Conservation (phyloP, 2,888 invertebrate genomes). For the Himalopsyche japonica region DNA sequence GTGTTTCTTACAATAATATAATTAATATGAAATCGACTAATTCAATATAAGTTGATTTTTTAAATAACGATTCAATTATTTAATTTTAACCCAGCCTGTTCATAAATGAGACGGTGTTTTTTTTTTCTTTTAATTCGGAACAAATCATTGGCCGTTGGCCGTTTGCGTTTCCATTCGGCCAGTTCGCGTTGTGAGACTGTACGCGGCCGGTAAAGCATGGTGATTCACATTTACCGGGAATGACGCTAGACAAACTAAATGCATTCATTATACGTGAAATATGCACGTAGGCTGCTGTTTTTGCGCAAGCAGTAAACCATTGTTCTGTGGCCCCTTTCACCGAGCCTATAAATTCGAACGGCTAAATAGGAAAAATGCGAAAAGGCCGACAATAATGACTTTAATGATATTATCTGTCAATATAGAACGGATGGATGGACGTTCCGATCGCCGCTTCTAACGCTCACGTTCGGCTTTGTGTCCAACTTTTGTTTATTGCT, state of each 20-base stretch:
- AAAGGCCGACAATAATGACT: constrained; percentile 32
- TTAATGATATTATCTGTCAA: constrained; percentile 35
- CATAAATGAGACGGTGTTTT: neutral
- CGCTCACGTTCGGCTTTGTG: neutral
- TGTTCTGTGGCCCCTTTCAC: constrained; percentile 31
- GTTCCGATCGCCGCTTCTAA: neutral
- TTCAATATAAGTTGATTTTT: no score
- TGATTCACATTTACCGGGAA: constrained; percentile 24
- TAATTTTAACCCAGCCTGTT: no score
- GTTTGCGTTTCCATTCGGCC: neutral
- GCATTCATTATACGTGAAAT: constrained; percentile 38
- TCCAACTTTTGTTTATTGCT: neutral
- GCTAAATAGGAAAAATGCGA: constrained; percentile 36
- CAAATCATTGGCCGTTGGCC: neutral
- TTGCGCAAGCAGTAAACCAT: constrained; percentile 25
- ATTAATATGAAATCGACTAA: no score
- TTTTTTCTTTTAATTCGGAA: neutral
- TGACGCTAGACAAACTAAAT: constrained; percentile 31
- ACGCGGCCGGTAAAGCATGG: constrained; percentile 18
- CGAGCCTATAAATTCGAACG: constrained; percentile 26
- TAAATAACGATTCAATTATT: no score
- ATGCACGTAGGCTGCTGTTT: constrained; percentile 29
- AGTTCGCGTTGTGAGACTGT: neutral
- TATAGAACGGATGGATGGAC: constrained; percentile 14
- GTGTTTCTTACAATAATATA: no score